Evolutionary conservation across 2,113 vertebrate genomes (phyloP), one percentile per base, ranked within the genome.

Genomic region (Rhinolophus sinicus): DNA sequence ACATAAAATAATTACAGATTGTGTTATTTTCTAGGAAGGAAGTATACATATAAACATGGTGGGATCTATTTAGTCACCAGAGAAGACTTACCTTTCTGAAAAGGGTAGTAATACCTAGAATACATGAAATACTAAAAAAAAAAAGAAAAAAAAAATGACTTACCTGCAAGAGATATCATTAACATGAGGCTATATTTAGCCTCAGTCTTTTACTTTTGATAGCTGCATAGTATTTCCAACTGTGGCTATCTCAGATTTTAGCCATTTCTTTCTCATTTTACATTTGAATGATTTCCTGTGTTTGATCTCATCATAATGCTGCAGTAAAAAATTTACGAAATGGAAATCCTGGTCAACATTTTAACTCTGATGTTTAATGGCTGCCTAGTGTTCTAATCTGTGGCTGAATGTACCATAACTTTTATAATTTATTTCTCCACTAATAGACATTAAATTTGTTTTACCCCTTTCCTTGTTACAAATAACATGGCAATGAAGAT

Each of bases 11-110:
- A 58, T 83, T 88, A 47, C 6, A 65, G 15, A 73, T 64, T 84
- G 16, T 50, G 10, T 18, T 87, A 30, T 91, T 94, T 94, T 88
- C 76, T 84, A 54, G 58, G 83, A 77, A 92, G 52, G 33, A 83
- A 50, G 54, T 15, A 54, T 64, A 83, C 60, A 64, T 15, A 54
- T 64, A 83, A 69, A 64, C 40, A 33, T 35, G n/a, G 2, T 76
- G 9, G 60, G 3, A 14, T 70, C 54, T 83, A 15, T 44, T 77
- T 91, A 88, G 35, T 91, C 56, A n/a, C 69, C 52, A 67, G 18
- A n/a, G 50, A 67, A 75, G 40, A 82, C 24, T 9, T 40, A 28
- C 44, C 22, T 70, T 9, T 85, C 54, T 81, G 67, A 80, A 62
- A 90, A 96, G 50, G 35, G 15, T 88, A 35, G 67, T 40, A 52